Conservation (phyloP, 1,140 invertebrate species). For the Drosophila orena region DNA sequence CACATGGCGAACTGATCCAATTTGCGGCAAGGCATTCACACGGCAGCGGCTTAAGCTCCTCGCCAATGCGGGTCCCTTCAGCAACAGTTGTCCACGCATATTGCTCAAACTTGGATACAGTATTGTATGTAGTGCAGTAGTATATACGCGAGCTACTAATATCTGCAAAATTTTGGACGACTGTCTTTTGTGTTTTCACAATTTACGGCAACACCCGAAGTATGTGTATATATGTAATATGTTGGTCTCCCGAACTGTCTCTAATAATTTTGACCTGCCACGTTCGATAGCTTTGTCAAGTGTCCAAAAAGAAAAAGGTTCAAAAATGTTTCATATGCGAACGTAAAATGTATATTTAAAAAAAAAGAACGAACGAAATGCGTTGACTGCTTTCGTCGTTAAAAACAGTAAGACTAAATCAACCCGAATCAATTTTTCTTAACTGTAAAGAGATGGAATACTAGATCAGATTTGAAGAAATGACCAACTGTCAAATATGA, state of each 20-base stretch:
- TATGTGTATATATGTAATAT: slow-evolving; percentile 1
- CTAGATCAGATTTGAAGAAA: slow-evolving; percentile 19
- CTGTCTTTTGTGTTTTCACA: neutral
- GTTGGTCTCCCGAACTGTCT: neutral
- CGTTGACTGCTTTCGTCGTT: slow-evolving; percentile 17
- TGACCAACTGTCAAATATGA: neutral
- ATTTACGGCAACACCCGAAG: neutral
- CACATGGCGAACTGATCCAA: neutral
- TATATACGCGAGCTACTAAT: neutral
- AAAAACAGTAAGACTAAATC: slow-evolving; percentile 30
- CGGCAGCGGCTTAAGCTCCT: neutral
- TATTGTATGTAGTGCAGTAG: neutral
- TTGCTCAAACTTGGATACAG: neutral
- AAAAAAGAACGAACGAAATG: slow-evolving; percentile 10
- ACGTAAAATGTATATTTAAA: slow-evolving; percentile 19
- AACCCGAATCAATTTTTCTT: neutral
- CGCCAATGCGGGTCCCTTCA: slow-evolving; percentile 13
- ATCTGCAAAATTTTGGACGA: slow-evolving; percentile 5
- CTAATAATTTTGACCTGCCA: slow-evolving; percentile 25
- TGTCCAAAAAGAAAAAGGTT: slow-evolving; percentile 22
- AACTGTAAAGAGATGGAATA: slow-evolving; percentile 16
- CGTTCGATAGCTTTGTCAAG: neutral
- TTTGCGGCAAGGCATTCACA: neutral
- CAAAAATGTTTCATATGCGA: slow-evolving; percentile 4
- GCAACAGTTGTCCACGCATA: slow-evolving; percentile 31